Evolutionary conservation across 2,797 vertebrate species (phyloP), one percentile per base, ranked within the genome.

Genomic region (Trichosurus vulpecula): DNA sequence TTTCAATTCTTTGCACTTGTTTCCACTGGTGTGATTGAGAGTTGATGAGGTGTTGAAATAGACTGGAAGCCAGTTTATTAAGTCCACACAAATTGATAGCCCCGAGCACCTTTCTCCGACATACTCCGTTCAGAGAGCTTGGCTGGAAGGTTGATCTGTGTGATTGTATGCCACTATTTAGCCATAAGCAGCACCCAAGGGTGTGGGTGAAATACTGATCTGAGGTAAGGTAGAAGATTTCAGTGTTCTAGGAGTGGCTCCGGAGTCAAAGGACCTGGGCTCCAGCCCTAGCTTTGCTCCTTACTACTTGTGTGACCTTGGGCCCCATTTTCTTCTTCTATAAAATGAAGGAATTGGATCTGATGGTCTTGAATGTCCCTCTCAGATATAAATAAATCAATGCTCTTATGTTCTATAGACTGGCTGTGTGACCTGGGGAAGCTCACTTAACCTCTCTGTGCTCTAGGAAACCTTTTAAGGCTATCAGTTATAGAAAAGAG

Each of bases 1-100:
- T 97, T 91, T 58, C 52, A 90, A 2, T 81, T 81, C 22, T 47
- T 74, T 47, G 22, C 12, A 81, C 74, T 47, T 41, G n/a, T 74
- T 31, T 81, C 41, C 47, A 51, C 47, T 74, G 61, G 90, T 90
- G 91, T 0, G 25, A 90, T 29, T 54, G 90, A 96, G 66, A 95
- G n/a, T 41, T 58, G 92, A 92, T 61, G 90, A 89, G 92, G 47
- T 47, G 41, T 54, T 10, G 91, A 94, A 87, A 74, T 35, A 90
- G 92, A 16, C 19, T 93, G 90, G 47, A 95, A 97, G 87, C 41
- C 94, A 22, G 3, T 95, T 95, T 95, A 14, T 58, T 27, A 81
- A 29, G 41, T 41, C 94, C 54, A 90, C 54, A 92, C 47, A 35
- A 94, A 94, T 54, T 1, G 3, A 47, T 47, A 81, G n/a, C 19